These are phyloP conservation scores for Neomicropteryx cornuta DNA, from an alignment of 1,140 invertebrate species.

Conservation along the genomic window DNA sequence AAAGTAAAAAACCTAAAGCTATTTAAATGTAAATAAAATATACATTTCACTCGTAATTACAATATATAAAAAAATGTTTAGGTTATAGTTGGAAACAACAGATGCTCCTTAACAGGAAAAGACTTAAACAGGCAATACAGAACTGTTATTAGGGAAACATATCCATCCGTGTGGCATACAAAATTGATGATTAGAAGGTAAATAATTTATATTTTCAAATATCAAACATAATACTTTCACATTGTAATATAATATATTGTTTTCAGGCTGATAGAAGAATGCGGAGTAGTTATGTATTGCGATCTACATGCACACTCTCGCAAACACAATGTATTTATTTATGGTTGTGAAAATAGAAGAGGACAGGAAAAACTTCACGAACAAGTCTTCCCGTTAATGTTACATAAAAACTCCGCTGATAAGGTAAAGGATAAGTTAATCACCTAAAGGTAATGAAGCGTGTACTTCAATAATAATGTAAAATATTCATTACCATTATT, in stretches of 20 bases:
- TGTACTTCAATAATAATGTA: too few species aligned
- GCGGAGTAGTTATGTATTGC: conserved; percentile 86
- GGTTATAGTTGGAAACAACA: conserved; percentile 82
- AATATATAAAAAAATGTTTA: conserved; percentile 19
- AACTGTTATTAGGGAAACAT: conserved; percentile 77
- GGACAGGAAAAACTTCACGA: conserved; percentile 71
- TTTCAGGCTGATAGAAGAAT: conserved; percentile 74
- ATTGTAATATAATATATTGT: conserved; percentile 3
- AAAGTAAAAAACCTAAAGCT: too few species aligned
- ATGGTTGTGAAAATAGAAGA: conserved; percentile 85
- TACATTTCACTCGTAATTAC: too few species aligned
- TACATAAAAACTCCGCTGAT: conserved; percentile 85
- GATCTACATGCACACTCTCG: conserved; percentile 93
- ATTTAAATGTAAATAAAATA: too few species aligned
- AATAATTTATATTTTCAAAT: conserved; percentile 9
- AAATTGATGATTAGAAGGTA: conserved; percentile 77
- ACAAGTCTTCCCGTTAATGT: conserved; percentile 85
- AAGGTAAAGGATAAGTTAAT: too few species aligned
- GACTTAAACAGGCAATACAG: conserved; percentile 84
- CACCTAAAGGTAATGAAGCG: too few species aligned
- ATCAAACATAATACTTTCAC: background rate
- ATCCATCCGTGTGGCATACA: conserved; percentile 90
- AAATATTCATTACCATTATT: background rate
- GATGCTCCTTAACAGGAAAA: conserved; percentile 78
- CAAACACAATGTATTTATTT: conserved; percentile 91